phyloP scores from a whole-genome alignment of 1,140 invertebrate species.

The Hypsibius dujardini region DNA sequence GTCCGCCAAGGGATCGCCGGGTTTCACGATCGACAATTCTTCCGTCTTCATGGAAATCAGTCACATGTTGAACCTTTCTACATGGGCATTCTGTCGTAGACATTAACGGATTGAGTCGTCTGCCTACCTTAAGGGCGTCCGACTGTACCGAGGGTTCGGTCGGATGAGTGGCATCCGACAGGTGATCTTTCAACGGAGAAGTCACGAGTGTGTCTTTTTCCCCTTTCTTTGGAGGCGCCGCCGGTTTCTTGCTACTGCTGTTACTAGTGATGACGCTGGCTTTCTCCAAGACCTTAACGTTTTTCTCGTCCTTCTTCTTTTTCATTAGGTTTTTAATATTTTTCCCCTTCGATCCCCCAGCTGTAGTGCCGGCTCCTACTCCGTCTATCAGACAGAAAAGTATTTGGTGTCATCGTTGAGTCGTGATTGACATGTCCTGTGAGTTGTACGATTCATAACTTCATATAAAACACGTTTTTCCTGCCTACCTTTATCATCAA shows the following conservation, averaged over 20 bases:
- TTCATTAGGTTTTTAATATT: not conserved
- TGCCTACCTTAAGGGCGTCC: too few relatives aligned
- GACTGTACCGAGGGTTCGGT: too few relatives aligned
- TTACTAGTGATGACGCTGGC: not conserved
- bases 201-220: not conserved
- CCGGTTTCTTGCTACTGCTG: not conserved
- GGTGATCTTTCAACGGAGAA: not conserved
- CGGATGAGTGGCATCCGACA: not conserved
- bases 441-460: too few relatives aligned
- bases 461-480: not conserved
- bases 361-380: not conserved
- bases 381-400: not conserved
- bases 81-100: not conserved
- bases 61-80: not conserved
- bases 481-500: conserved; percentile 5
- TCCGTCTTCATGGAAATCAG: too few relatives aligned
- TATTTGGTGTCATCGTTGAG: too few relatives aligned
- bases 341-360: not conserved
- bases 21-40: too few relatives aligned
- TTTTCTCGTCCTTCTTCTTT: conserved; percentile 14
- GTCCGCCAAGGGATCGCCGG: too few relatives aligned
- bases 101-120: not conserved
- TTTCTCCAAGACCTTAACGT: not conserved
- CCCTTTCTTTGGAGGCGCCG: not conserved
- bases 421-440: too few relatives aligned